Base-by-base conservation (phyloP, 2,888 invertebrate species). In the Euclidia mi region DNA sequence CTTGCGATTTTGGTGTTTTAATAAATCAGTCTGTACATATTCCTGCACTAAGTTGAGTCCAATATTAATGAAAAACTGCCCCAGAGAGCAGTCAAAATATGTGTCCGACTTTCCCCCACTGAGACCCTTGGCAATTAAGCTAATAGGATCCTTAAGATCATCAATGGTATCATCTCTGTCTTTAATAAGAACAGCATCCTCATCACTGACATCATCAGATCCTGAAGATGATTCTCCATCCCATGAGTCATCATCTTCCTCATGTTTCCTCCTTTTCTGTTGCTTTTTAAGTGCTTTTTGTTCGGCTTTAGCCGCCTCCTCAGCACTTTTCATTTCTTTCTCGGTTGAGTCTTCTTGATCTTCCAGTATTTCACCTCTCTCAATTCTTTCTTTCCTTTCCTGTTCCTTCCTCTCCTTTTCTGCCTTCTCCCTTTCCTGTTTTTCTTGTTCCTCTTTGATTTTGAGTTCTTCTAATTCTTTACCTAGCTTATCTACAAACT, bases 31-130 rank as follows among this genome's bases (percentile, higher is more conserved):
- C 92, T 99, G 99, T 15, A 99, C 99, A 90, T 96, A 98, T 88
- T 99, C 99, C 88, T 98, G 98, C 3, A 98, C 99, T 71, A 98
- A 95, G 87, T 98, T 98, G 55, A 98, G 95, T 42, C 99, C 99
- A 78, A 99, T 97, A 83, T 98, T 98, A 87, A 98, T 97, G 81
- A 99, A 97, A 87, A 99, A 98, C 87, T 98, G 98, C 2, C 99
- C 98, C 56, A 98, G 92, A 1, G 98, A 97, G 84, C 97, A 97
- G 73, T 98, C 98, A 88, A 98, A 98, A 83, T 98, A 98, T 64
- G 96, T 96, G 64, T 96, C 95, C 64, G 95, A 88, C 81, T 95
- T 96, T 14, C 87, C 86, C 64, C 95, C 94, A 43, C 89, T 81
- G 11, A 94, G 89, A 29, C 89, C 82, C 79, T 91, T 92, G 17